These are phyloP conservation scores for rabbit (Oryctolagus cuniculus) DNA, from an alignment of 2,113 vertebrate genomes.

Conservation along the genomic window mOryCun1.1 NC_091437.1:2819501-2820000, in stretches of 20 bases:
- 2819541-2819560: conserved; percentile 20
- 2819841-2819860: background rate
- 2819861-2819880: background rate
- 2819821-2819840: no score
- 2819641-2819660: conserved; percentile 35
- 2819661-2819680: background rate
- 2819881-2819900: background rate
- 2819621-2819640: background rate
- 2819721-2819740: background rate
- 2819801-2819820: background rate
- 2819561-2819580: background rate
- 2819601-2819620: background rate
- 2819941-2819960: no score
- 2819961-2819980: no score
- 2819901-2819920: background rate
- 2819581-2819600: conserved; percentile 11
- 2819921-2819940: no score
- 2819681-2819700: conserved; percentile 14
- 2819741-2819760: conserved; percentile 24
- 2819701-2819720: background rate
- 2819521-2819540: conserved; percentile 15
- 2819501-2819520: conserved; percentile 38
- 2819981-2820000: no score
- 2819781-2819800: conserved; percentile 21
- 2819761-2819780: conserved; percentile 28